Evolutionary conservation across 2,113 vertebrate genomes (phyloP).

Genomic region (Eulemur rufifrons): DNA sequence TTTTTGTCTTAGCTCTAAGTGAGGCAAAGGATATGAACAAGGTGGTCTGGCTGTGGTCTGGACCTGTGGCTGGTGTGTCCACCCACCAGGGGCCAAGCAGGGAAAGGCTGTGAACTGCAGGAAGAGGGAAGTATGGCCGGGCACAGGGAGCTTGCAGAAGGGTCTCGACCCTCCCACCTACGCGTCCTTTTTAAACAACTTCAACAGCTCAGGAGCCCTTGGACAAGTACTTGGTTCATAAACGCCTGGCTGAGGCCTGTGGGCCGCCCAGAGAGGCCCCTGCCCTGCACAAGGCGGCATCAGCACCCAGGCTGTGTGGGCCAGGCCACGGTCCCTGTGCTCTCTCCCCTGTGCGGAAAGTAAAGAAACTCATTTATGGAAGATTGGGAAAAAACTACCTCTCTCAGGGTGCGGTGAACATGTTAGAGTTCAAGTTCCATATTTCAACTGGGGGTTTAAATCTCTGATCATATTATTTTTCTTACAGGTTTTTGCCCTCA

Average conservation of each 20-base stretch:
- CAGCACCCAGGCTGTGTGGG: neutral
- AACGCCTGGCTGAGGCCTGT: neutral
- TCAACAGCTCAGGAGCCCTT: neutral
- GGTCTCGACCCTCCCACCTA: neutral
- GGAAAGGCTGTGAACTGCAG: neutral
- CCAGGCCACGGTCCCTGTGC: accelerated
- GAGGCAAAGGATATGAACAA: neutral
- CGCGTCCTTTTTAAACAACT: neutral
- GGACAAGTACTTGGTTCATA: neutral
- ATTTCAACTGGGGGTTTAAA: slow-evolving; percentile 10
- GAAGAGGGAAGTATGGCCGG: neutral
- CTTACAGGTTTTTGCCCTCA: neutral
- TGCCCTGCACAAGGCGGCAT: neutral
- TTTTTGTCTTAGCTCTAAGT: neutral
- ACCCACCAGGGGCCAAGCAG: neutral
- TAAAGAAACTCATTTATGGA: neutral
- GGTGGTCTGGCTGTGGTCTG: neutral
- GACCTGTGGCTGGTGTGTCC: neutral
- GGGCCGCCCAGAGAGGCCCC: accelerated
- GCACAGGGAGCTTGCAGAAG: neutral
- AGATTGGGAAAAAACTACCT: neutral
- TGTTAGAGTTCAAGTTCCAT: neutral
- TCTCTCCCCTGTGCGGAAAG: neutral
- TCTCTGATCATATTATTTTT: slow-evolving; percentile 14
- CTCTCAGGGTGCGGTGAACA: neutral